These are phyloP conservation scores for Bombus balteatus DNA, from an alignment of 1,140 invertebrate species.

Conservation along the genomic window DNA sequence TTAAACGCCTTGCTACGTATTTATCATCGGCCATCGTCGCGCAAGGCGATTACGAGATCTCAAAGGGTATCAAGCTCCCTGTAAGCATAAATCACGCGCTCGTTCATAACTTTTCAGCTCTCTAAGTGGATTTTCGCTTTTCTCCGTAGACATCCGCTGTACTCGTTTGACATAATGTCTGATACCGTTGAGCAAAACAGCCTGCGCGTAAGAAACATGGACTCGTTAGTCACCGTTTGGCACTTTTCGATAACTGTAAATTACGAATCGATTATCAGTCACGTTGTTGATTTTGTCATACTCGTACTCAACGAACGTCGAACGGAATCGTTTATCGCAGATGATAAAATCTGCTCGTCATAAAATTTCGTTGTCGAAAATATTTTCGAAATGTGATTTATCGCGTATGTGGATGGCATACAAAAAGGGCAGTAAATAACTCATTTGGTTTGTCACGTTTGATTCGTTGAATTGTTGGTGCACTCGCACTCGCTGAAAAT, in stretches of 20 bases:
- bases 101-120: slow-evolving; percentile 31
- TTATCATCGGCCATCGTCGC: slow-evolving; percentile 24
- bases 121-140: slow-evolving; percentile 17
- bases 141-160: neutral
- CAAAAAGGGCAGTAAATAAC: slow-evolving; percentile 55
- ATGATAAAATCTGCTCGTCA: slow-evolving; percentile 24
- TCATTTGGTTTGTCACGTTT: slow-evolving; percentile 54
- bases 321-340: slow-evolving; percentile 4
- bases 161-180: neutral
- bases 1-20: neutral
- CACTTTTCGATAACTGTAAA: neutral
- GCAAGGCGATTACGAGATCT: slow-evolving; percentile 21
- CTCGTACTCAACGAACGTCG: too few relatives aligned
- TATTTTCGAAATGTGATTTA: slow-evolving; percentile 56
- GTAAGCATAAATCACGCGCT: neutral
- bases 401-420: slow-evolving; percentile 6
- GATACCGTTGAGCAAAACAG: neutral
- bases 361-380: slow-evolving; percentile 13
- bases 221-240: neutral
- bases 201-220: neutral
- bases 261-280: too few relatives aligned
- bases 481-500: neutral
- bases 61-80: neutral
- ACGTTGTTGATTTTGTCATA: neutral
- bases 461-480: neutral